Base-by-base conservation (phyloP, 2,888 invertebrate genomes). In the Melinaea menophilus region DNA sequence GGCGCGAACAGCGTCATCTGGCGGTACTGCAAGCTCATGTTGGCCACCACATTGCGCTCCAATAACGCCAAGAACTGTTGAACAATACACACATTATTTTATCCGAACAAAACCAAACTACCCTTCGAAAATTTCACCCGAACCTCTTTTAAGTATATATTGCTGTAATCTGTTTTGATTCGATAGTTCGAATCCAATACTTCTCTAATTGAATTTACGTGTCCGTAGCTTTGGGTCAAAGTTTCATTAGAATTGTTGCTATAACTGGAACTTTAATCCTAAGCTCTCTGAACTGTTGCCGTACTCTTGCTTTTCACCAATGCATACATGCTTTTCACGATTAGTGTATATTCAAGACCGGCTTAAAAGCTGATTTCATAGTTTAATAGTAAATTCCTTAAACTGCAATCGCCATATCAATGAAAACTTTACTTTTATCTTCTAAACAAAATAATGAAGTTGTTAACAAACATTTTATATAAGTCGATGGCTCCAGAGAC, bases 1-100 rank as follows among this genome's bases (percentile, higher is more conserved):
- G 97, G 97, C 61, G 96, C 97, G 78, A 97, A 97, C 65, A 97
- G 90, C n/a, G 97, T 97, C 79, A 95, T 93, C 78, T 94, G 93
- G 69, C 96, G 93, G 79, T 93, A 93, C 75, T 93, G 91, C 56
- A 97, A 87, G 22, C 95, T 94, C 56, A 93, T 92, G 78, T 95
- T 96, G 51, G 95, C 95, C 58, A 95, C 90, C 62, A 92, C 91
- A 82, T 95, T 95, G 68, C 93, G 92, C 75, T 95, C 94, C 81
- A 97, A 80, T 68, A 95, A 87, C 59, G 94, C 92, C 77, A 95
- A 93, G 79, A 97, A 97, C 97, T 97, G 66, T 59, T 48, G 34
- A 66, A 64, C 46, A 59, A 55, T 57, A 64, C 48, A 31, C 22
- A 33, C n/a, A 48, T 22, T 13, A 56, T 12, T 41, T 56, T 9